phyloP scores from a whole-genome alignment of 2,797 vertebrate species.

The Gobio occitaniae region DNA sequence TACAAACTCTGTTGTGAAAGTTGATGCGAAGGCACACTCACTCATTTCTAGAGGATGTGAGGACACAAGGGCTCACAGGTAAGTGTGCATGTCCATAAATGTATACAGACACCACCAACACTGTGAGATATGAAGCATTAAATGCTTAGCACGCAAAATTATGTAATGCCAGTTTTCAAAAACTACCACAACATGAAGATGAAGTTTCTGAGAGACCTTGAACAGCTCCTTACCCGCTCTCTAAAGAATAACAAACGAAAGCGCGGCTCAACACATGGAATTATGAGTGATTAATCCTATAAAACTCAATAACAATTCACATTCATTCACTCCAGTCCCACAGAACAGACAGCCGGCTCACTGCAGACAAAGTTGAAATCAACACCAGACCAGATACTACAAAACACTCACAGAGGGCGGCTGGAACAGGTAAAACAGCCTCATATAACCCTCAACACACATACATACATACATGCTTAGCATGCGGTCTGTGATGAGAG shows the following conservation, averaged over 20 bases:
- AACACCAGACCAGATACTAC: neutral
- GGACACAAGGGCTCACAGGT: constrained; percentile 8
- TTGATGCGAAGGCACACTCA: constrained; percentile 47
- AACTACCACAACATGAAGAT: neutral
- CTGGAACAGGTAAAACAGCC: constrained; percentile 48
- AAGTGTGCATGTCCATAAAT: neutral
- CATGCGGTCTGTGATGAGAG: constrained; percentile 28
- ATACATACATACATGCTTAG: constrained; percentile 37
- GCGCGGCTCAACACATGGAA: neutral
- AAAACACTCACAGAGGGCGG: constrained; percentile 26
- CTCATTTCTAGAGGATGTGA: constrained; percentile 12
- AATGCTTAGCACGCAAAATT: neutral
- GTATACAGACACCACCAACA: constrained; percentile 6
- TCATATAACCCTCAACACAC: constrained; percentile 4
- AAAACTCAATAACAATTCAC: neutral
- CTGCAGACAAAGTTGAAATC: neutral
- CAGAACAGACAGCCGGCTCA: neutral
- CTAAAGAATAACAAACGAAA: neutral
- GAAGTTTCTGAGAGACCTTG: neutral
- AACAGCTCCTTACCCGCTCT: constrained; percentile 15
- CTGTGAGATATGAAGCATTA: neutral
- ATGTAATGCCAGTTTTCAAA: constrained; percentile 35
- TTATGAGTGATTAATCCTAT: neutral
- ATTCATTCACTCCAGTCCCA: neutral
- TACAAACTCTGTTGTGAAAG: constrained; percentile 18